Conservation (phyloP, 1,140 invertebrate species). For the Cherax destructor region DNA sequence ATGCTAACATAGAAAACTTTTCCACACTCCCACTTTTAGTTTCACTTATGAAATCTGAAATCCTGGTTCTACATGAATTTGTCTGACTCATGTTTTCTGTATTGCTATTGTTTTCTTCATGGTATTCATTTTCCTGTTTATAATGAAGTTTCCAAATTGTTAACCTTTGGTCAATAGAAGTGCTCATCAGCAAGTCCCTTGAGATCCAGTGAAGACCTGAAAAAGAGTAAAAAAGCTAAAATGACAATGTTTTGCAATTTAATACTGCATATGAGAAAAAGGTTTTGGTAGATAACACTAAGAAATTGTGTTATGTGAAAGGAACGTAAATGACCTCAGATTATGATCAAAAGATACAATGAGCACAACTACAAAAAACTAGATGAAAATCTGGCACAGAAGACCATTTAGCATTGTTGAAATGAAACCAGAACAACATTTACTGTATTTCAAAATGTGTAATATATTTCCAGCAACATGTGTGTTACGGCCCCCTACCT, state of each 20-base stretch:
- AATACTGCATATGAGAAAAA: neutral
- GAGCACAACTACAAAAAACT: no score
- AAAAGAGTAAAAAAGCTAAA: neutral
- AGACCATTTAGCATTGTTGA: no score
- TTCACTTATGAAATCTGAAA: neutral
- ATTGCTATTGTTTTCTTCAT: neutral
- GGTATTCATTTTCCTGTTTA: neutral
- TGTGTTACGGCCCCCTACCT: no score
- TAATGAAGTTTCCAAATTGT: constrained; percentile 20
- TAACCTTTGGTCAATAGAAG: constrained; percentile 49
- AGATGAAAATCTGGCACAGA: no score
- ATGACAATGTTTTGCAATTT: neutral
- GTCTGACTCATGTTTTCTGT: neutral
- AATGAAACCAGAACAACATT: no score
- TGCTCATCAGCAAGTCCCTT: neutral
- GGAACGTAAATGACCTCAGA: no score
- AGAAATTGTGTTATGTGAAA: no score
- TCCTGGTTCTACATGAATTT: neutral
- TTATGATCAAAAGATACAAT: no score
- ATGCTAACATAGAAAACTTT: neutral
- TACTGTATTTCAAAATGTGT: no score
- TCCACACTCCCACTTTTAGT: neutral
- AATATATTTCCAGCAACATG: no score
- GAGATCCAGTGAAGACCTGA: constrained; percentile 46
- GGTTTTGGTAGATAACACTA: no score